Evolutionary conservation across 2,888 invertebrate genomes (phyloP).

Genomic region (Oxyscelio sp.): DNA sequence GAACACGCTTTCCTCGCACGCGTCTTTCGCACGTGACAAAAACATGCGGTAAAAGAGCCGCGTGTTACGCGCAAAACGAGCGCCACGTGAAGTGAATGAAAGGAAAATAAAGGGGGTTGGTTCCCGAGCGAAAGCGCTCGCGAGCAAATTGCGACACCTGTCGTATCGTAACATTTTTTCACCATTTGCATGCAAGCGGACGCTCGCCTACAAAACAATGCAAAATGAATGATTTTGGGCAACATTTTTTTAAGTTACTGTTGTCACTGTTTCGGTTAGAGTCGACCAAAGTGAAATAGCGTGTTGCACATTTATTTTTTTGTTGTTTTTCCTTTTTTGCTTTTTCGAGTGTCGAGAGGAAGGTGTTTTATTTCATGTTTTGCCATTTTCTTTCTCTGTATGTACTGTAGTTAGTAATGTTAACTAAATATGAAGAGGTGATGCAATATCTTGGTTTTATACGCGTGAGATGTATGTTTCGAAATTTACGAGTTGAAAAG

Average conservation of each 20-base stretch:
- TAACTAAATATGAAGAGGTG: too few species aligned
- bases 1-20: slow-evolving; percentile 55
- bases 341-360: too few species aligned
- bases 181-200: slow-evolving; percentile 38
- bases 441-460: too few species aligned
- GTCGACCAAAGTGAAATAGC: slow-evolving; percentile 17
- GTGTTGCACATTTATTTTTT: neutral
- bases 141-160: slow-evolving; percentile 62
- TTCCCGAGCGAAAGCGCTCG: slow-evolving; percentile 35
- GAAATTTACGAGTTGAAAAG: too few species aligned
- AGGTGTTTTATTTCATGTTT: too few species aligned
- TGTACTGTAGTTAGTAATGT: too few species aligned
- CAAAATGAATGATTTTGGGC: slow-evolving; percentile 53
- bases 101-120: slow-evolving; percentile 32
- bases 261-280: slow-evolving; percentile 28
- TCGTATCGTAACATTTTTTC: slow-evolving; percentile 54
- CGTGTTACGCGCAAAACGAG: slow-evolving; percentile 48
- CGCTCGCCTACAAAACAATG: slow-evolving; percentile 21
- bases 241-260: slow-evolving; percentile 53
- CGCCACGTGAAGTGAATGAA: slow-evolving; percentile 30
- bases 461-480: too few species aligned
- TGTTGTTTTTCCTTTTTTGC: neutral
- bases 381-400: too few species aligned
- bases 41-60: slow-evolving; percentile 51
- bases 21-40: slow-evolving; percentile 76